Base-by-base conservation (phyloP, 2,797 vertebrate genomes). In the Gorsachius magnificus region DNA sequence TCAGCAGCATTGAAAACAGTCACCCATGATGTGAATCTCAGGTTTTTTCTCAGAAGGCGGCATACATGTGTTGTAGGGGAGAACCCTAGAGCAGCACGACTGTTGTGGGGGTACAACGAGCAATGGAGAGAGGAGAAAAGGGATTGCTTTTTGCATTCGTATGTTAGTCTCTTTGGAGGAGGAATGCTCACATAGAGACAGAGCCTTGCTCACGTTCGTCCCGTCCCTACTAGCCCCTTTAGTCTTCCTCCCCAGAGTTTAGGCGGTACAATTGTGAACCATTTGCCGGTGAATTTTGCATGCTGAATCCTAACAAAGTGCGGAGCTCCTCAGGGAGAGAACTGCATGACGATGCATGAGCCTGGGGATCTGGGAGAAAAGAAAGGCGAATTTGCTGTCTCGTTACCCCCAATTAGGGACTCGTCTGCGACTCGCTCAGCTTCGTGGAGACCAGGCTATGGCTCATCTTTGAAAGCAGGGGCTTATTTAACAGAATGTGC, bases 161-260 rank as follows among this genome's bases (percentile, higher is more conserved):
- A 5, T 3, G 12, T 29, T 41, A 5, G 10, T 33, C 41, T 54
- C 14, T n/a, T 53, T 16, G 57, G 66, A 68, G 46, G 5, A 61
- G 6, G 6, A 71, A 33, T 14, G 20, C 31, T 69, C 18, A 29
- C 21, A 3, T 13, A 33, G 50, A 22, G 26, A 2, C 10, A 15
- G 15, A 36, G 51, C 45, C 2, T 5, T 36, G 25, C 58, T 68
- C 31, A 5, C 1, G 0, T 17, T 54, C 5, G 1, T 20, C 29
- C 29, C n/a, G 18, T n/a, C 33, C n/a, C 36, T 75, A 12, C 22
- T 20, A 10, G 7, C 5, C 53, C 20, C 57, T 75, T 87, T n/a
- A 22, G 45, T 69, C 60, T 82, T 64, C 12, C 29, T 74, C 60
- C 50, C 20, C 20, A 33, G 60, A 18, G 35, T 24, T 76, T 16